Conservation (phyloP, 2,888 invertebrate genomes). For the Metacarcinus magister region DNA sequence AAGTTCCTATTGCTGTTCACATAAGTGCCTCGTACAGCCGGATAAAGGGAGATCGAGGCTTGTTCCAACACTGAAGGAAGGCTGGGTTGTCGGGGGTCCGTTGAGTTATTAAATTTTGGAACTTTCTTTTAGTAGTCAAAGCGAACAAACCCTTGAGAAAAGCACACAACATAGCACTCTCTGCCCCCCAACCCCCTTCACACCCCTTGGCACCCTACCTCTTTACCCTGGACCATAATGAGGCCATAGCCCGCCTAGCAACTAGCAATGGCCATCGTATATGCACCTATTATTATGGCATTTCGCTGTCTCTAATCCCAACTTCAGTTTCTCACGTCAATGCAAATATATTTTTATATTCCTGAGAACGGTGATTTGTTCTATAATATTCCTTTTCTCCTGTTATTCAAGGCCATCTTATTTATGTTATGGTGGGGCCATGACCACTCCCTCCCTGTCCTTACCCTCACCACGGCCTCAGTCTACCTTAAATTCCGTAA, state of each 20-base stretch:
- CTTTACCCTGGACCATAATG: neutral
- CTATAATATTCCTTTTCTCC: too few relatives aligned
- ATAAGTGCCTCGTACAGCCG: neutral
- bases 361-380: too few relatives aligned
- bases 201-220: neutral
- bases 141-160: slow-evolving; percentile 49
- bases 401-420: too few relatives aligned
- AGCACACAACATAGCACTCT: neutral
- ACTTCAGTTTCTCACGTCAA: neutral
- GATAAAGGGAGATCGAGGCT: slow-evolving; percentile 33
- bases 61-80: slow-evolving; percentile 67
- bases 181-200: neutral
- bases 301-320: neutral
- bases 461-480: too few relatives aligned
- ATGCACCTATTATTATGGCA: neutral
- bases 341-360: neutral
- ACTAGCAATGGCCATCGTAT: neutral
- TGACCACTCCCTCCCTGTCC: too few relatives aligned
- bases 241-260: neutral
- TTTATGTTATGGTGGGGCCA: too few relatives aligned
- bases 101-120: slow-evolving; percentile 63
- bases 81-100: neutral
- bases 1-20: neutral
- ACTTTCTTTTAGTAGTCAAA: slow-evolving; percentile 66
- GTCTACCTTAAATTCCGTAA: too few relatives aligned